Evolutionary conservation across 2,888 invertebrate species (phyloP), one percentile per base, ranked within the genome.

Genomic region (Eristalis tenax): DNA sequence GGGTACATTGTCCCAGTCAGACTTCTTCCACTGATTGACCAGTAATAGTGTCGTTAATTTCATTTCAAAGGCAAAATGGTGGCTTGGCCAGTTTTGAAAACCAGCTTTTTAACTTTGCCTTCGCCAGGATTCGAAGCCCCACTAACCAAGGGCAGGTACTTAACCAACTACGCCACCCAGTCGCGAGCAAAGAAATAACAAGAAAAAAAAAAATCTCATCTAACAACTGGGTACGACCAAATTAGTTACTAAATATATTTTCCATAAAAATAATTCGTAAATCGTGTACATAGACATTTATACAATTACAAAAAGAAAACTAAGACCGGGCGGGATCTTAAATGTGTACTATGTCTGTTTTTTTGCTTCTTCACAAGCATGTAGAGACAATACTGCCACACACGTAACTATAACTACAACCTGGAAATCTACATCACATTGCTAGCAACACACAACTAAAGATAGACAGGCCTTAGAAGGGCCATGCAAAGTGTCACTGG

Each of bases 181-280:
- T n/a, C 5, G 38, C 13, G 3, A 0, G 38, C 38, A 43, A n/a
- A 65, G 0, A 13, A n/a, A 26, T 4, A n/a, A 13, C 1, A 56
- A 22, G 6, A 23, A 18, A 23, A 59, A 38, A 69, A n/a, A 18
- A 66, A 61, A 73, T 3, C 4, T 43, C 13, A 22, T 40, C 23
- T 23, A n/a, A 13, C 57, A 61, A 66, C 50, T 35, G 35, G 23
- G 73, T 65, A 83, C 83, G 83, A 83, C 64, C 83, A 87, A 83
- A 73, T 80, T 83, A 79, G 38, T 87, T 79, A 79, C 78, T 86
- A 56, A 82, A 86, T 86, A 87, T 87, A 87, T 87, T 87, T 87
- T 76, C 69, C 83, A 87, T 87, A 87, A 87, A 87, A 87, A 83
- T 87, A 86, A 83, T 83, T 83, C 75, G 79, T 87, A 87, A 87